Conservation (phyloP, 2,797 vertebrate species). For the Onychomys leucogaster region DNA sequence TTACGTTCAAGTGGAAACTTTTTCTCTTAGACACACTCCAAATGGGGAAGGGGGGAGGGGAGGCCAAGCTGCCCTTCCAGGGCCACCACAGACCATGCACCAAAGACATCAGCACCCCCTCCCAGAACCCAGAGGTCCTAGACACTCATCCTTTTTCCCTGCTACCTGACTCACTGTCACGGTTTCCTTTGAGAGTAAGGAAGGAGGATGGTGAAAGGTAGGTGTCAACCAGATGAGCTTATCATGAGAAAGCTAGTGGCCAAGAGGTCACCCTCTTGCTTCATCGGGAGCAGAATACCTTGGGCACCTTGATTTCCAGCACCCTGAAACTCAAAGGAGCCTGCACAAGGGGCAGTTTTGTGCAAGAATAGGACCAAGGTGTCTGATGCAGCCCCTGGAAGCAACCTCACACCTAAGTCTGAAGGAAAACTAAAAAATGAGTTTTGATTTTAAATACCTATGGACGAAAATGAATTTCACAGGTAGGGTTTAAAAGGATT, state of each 20-base stretch:
- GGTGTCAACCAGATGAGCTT: background rate
- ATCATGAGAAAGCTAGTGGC: slow-evolving; percentile 56
- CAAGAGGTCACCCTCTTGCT: background rate
- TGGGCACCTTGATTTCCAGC: background rate
- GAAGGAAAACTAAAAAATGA: background rate
- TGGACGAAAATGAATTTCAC: background rate
- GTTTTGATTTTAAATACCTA: rapidly evolving
- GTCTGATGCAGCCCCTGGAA: background rate
- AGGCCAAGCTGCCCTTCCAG: background rate
- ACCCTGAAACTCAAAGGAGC: background rate
- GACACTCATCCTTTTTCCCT: background rate
- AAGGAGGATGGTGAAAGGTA: background rate
- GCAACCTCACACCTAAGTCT: rapidly evolving
- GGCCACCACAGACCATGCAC: background rate
- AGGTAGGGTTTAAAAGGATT: background rate
- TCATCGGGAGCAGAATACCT: background rate
- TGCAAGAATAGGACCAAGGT: background rate
- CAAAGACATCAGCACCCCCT: background rate
- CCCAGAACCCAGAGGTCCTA: background rate
- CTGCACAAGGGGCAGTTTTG: background rate
- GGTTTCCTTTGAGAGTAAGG: background rate
- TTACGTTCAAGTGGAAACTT: background rate
- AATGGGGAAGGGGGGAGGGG: too few species aligned
- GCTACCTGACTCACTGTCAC: background rate
- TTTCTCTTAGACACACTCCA: background rate